Evolutionary conservation across 2,888 invertebrate species (phyloP), one percentile per base, ranked within the genome.

Genomic region (Tinea pellionella): DNA sequence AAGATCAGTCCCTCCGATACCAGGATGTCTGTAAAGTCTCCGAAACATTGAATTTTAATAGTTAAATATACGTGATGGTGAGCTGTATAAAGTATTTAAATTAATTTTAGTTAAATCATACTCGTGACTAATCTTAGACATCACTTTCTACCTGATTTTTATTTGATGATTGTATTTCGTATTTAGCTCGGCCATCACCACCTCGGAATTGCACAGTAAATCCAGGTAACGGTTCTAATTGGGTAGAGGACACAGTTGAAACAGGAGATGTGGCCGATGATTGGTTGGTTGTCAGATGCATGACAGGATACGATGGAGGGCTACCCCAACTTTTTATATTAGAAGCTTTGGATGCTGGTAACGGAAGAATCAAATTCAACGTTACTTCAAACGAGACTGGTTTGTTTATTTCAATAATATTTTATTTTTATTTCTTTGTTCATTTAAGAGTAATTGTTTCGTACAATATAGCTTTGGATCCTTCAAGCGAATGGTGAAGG

Each of bases 231-330:
- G 74, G 87, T 63, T 80, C 90, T 65, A 81, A 89, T 75, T 87
- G 89, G 89, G 71, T 80, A 16, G 79, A 83, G 61, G 78, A 82
- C 41, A 67, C 75, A 0, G 53, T 62, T 59, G 67, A 75, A 68
- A 73, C 69, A 41, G 82, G 85, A 7, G 82, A 84, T 16, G 66
- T 71, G 0, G 12, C 58, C 1, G 76, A 71, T 0, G 83, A 83
- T 18, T 72, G 75, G 1, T 80, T 96, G 66, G 92, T 94, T 67
- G 92, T 96, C 57, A 94, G 95, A 66, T 96, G 96, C 73, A 91
- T 94, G 63, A 90, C 94, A 0, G 96, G 96, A 0, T 96, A 95
- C 73, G 96, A 96, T 73, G 96, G 96, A 0, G 96, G 96, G 4
- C 89, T 96, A 60, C 93, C 94, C 24, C 96, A 96, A 75, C 89